These are phyloP conservation scores for Shinisaurus crocodilurus DNA, from an alignment of 2,113 vertebrate species.

Conservation along the genomic window DNA sequence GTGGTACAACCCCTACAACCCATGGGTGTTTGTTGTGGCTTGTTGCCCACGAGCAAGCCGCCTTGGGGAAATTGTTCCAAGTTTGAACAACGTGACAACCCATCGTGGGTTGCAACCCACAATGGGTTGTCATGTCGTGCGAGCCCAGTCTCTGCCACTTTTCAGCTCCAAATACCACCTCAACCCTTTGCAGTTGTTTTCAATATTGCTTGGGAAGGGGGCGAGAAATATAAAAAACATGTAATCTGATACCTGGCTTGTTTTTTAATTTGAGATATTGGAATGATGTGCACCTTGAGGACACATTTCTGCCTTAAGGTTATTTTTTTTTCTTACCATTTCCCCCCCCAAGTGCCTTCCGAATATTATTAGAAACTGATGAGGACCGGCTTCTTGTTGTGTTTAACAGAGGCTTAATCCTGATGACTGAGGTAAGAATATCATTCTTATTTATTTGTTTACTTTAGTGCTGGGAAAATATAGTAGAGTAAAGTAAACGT, in stretches of 20 bases:
- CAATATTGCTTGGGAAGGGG: background rate
- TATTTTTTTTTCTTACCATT: slow-evolving; percentile 13
- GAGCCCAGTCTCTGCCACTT: background rate
- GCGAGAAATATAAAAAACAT: background rate
- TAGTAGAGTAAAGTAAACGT: background rate
- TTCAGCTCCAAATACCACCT: background rate
- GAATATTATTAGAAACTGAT: slow-evolving; percentile 97
- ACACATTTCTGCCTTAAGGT: background rate
- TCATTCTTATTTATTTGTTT: background rate
- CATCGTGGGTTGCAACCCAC: no score
- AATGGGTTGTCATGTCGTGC: no score
- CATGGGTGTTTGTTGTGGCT: no score
- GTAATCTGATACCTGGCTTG: background rate
- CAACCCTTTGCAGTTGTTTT: background rate
- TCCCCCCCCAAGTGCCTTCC: slow-evolving; percentile 91
- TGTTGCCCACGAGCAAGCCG: no score
- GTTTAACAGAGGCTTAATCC: slow-evolving; percentile 96
- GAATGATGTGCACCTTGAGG: background rate
- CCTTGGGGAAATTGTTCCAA: no score
- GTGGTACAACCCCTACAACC: no score
- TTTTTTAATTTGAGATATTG: background rate
- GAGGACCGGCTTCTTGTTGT: slow-evolving; percentile 98
- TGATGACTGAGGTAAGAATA: slow-evolving; percentile 95
- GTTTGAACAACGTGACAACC: no score
- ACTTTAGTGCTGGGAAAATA: background rate